A percentile compares a stretch with the other conserved stretches of the same genome.
These are phyloP conservation scores for Schizaphis graminum DNA, from an alignment of 2,888 invertebrate genomes.

Conservation along the genomic window DNA sequence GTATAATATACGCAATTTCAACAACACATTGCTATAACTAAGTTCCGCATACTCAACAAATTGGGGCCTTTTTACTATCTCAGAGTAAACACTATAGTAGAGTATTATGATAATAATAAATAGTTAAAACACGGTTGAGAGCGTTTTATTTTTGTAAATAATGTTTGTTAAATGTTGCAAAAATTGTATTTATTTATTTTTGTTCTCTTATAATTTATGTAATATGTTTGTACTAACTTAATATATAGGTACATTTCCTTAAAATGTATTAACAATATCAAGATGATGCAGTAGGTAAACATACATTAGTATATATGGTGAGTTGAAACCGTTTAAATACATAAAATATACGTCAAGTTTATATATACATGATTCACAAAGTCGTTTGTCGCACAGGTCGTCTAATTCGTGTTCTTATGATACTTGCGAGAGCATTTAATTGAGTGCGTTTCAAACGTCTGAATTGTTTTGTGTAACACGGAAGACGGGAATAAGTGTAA, in stretches of 20 bases:
- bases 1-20: background rate
- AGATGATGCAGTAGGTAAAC: background rate
- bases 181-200: constrained; percentile 17
- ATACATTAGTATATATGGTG: background rate
- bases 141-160: background rate
- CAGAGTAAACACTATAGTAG: background rate
- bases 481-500: background rate
- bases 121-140: background rate
- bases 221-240: background rate
- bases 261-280: background rate
- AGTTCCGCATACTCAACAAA: background rate
- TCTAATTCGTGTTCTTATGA: background rate
- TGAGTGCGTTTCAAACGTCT: background rate
- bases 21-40: background rate
- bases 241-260: background rate
- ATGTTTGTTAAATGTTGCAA: constrained; percentile 10
- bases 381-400: background rate
- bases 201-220: background rate
- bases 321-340: background rate
- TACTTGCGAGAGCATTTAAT: background rate
- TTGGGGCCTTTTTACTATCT: background rate
- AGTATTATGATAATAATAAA: background rate
- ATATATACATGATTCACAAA: no score
- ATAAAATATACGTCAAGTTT: background rate
- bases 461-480: background rate